Base-by-base conservation (phyloP, 1,140 invertebrate genomes). In the Cherax quadricarinatus region DNA sequence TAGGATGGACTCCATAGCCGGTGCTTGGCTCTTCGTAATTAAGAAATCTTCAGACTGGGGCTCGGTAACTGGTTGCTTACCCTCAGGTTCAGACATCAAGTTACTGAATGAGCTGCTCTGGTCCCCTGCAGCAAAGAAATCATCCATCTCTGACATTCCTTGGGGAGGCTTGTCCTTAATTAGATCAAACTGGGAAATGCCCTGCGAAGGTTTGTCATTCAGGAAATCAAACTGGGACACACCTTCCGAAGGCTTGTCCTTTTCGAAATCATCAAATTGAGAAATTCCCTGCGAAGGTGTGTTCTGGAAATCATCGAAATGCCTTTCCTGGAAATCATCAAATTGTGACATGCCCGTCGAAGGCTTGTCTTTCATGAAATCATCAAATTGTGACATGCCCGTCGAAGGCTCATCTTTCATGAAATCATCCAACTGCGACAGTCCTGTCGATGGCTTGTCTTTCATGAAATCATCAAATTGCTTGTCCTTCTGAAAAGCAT, bases 21-120 rank as follows among this genome's bases (percentile, higher is more conserved):
- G 81, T 16, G 88, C 60, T 21, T 84, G 41, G 24, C 24, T 73
- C 49, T 85, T 49, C 14, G 75, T 80, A 16, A 21, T 21, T 51
- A 53, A 80, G n/a, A 75, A 66, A 21, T 48, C 80, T 6, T 90
- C 88, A 48, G 83, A 85, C 3, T 84, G 66, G 16, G 79, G 24
- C 24, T 90, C 88, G 3, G 16, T 90, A 48, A 30, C 66, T 49
- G 88, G 88, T 9, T 85, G 53, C 78, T 49, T 4, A n/a, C 62
- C 21, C 1, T 21, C 6, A 3, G 83, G 18, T 3, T 66, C 57
- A n/a, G 60, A 81, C 73, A 81, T 60, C 24, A 81, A 80, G 21
- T 88, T 78, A 62, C 60, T 66, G n/a, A 81, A 80, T 24, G 66
- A 51, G 49, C 51, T 79, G 7, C 75, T 53, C 3, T 62, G 51